Evolutionary conservation across 1,140 invertebrate genomes (phyloP).

Genomic region (Phymorhynchus buccinoides): DNA sequence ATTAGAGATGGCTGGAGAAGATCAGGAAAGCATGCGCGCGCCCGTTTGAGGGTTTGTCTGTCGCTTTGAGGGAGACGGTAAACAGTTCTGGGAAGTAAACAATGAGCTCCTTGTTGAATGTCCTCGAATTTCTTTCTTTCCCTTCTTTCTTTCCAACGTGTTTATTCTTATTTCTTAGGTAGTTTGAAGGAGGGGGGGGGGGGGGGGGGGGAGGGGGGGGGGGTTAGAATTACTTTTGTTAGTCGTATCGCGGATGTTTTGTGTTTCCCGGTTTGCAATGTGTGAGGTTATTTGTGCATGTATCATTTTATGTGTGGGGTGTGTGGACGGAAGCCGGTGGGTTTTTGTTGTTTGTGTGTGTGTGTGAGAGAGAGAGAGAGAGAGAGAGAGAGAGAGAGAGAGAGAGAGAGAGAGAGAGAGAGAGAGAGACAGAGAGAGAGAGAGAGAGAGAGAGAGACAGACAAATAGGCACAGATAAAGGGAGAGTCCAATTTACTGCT

Average conservation of each 20-base stretch:
- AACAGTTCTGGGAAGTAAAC: not conserved
- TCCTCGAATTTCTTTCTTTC: too few relatives aligned
- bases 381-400: not conserved
- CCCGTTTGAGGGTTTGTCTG: not conserved
- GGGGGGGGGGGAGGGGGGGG: too few relatives aligned
- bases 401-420: not conserved
- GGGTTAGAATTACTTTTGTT: not conserved
- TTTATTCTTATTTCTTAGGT: too few relatives aligned
- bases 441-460: not conserved
- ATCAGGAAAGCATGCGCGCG: not conserved
- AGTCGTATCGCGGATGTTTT: not conserved
- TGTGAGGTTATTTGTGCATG: too few relatives aligned
- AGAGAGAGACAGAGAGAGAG: not conserved
- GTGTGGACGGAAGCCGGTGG: not conserved
- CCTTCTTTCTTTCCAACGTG: too few relatives aligned
- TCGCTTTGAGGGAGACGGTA: not conserved
- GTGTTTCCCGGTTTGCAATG: not conserved
- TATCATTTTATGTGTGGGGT: not conserved
- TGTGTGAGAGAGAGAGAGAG: not conserved
- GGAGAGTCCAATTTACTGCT: too few relatives aligned
- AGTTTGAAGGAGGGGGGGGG: too few relatives aligned
- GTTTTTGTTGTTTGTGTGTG: not conserved
- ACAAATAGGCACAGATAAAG: too few relatives aligned
- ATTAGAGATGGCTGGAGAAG: not conserved
- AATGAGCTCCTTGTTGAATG: not conserved